Evolutionary conservation across 37 sponge, comb jelly and placozoan genomes (phyloP).

Genomic region (Oscarella lobularis): DNA sequence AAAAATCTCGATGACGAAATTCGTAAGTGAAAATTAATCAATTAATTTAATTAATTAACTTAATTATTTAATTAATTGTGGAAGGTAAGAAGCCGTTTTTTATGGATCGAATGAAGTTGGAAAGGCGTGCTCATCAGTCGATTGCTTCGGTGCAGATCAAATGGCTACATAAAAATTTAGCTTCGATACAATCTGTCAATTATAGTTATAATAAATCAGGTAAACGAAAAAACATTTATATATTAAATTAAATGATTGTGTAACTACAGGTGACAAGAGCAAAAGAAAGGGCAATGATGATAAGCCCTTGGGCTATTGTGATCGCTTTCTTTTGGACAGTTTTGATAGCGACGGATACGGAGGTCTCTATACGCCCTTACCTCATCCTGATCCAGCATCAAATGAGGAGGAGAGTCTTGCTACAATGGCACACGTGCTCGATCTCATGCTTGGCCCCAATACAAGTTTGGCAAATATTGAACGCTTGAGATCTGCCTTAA

Average conservation of each 20-base stretch:
- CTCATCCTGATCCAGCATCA: neutral
- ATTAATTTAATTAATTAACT: too few relatives aligned
- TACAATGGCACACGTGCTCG: neutral
- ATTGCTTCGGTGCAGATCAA: neutral
- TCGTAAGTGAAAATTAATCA: neutral
- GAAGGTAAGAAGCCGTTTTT: neutral
- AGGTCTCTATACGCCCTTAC: neutral
- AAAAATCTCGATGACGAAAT: neutral
- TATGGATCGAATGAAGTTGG: neutral
- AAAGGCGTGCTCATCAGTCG: neutral
- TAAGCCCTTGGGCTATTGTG: too few relatives aligned
- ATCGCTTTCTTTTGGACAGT: too few relatives aligned
- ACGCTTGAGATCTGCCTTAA: too few relatives aligned
- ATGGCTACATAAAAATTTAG: neutral
- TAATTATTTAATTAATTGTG: too few relatives aligned
- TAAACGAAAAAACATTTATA: too few relatives aligned
- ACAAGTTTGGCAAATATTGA: too few relatives aligned
- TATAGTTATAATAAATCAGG: too few relatives aligned
- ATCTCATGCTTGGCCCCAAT: neutral
- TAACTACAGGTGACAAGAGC: too few relatives aligned
- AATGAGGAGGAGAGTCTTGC: neutral
- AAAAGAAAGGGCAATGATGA: too few relatives aligned
- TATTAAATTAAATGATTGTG: too few relatives aligned
- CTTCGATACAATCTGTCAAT: too few relatives aligned
- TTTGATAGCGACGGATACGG: neutral